Evolutionary conservation across 2,888 invertebrate genomes (phyloP), one percentile per base, ranked within the genome.

Genomic region (Tricholauxania praeusta): DNA sequence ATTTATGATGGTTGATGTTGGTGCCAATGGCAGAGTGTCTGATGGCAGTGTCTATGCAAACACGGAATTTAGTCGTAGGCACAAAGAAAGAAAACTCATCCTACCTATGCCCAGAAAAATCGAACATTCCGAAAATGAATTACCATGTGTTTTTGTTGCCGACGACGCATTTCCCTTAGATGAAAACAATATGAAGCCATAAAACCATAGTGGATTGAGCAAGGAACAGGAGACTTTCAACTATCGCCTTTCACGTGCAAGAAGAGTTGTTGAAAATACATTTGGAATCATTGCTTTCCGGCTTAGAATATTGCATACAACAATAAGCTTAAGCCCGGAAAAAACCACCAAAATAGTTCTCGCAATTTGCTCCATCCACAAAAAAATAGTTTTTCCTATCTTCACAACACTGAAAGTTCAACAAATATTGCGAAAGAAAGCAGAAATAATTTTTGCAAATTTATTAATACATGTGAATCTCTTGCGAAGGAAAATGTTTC

Each of bases 221-320:
- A 47, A 12, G 52, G 22, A 22, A 12, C 48, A 78, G 22, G 8
- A 64, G 55, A 55, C 59, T 10, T 76, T 67, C 28, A 78, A 77
- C n/a, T 72, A 68, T 12, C 68, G 74, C 4, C 63, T 78, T 47
- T 72, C 73, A 12, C 60, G 78, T 15, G 73, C 75, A 17, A 72
- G 78, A 53, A 69, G 72, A 48, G 63, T 73, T 19, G 71, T 76
- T n/a, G 76, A 79, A 74, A 75, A 74, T 60, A 73, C 59, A 5
- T 79, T 79, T 39, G 77, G 78, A 2, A 82, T 83, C 32, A 71
- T 81, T 63, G 75, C 77, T 53, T 68, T 72, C 12, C 73, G 81
- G 66, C 82, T 82, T 76, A 57, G 80, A 72, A 76, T 82, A 64
- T 77, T 83, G 10, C 75, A 75, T 57, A 79, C 72, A 67, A 66